These are phyloP conservation scores for Pelochelys cantorii DNA, from an alignment of 2,797 vertebrate species.

Conservation along the genomic window DNA sequence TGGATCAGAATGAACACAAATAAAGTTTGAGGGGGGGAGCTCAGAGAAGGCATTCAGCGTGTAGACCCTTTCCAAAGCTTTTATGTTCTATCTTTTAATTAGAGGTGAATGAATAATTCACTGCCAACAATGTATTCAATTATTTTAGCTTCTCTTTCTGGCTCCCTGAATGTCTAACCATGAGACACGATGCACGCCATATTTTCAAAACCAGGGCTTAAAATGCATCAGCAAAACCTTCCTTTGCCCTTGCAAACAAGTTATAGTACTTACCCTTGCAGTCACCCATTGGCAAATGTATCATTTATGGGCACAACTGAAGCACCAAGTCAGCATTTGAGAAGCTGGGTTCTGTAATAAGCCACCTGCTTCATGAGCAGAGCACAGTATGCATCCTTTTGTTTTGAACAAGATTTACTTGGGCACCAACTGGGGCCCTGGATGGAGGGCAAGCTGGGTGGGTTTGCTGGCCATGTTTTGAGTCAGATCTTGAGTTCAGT, in stretches of 20 bases:
- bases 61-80: slow-evolving; percentile 46
- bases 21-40: slow-evolving; percentile 17
- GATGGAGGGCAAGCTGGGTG: not conserved
- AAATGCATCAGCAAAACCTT: not conserved
- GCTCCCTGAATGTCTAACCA: not conserved
- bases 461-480: not conserved
- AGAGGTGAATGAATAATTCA: slow-evolving; percentile 50
- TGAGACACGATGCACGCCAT: not conserved
- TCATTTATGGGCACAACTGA: not conserved
- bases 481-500: not conserved
- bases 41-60: slow-evolving; percentile 30
- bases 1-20: slow-evolving; percentile 51
- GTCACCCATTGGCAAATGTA: not conserved
- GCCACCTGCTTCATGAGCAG: not conserved
- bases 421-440: not conserved
- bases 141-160: slow-evolving; percentile 30
- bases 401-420: not conserved
- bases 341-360: not conserved
- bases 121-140: slow-evolving; percentile 2
- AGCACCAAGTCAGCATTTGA: not conserved
- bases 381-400: not conserved
- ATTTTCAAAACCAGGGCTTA: not conserved
- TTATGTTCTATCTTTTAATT: slow-evolving; percentile 52
- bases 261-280: not conserved
- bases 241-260: not conserved